Base-by-base conservation (phyloP, 2,797 vertebrate genomes). In the Phaenicophaeus curvirostris region DNA sequence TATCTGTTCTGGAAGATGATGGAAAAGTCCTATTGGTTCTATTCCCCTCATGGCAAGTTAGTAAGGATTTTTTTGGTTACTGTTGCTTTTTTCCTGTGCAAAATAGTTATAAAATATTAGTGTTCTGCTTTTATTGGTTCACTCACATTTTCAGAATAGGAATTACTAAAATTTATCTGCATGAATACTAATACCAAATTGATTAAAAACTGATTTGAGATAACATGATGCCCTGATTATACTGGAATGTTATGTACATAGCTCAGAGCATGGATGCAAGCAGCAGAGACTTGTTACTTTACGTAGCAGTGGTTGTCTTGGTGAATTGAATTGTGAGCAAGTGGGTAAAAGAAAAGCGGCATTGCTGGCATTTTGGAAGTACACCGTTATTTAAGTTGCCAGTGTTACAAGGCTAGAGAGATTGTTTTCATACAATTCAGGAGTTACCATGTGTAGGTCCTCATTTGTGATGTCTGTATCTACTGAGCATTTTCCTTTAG, bases 1-100 rank as follows among this genome's bases (percentile, higher is more conserved):
- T 74, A 30, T 74, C 50, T 55, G 39, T 88, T 39, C 18, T 63
- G 92, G 89, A 96, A 93, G 94, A 39, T 79, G 91, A 95, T 96
- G 95, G 94, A 96, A 96, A 95, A 96, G 96, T 80, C 91, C 89
- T 95, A 46, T 95, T 97, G 91, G 85, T 90, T 96, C 89, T 94
- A 58, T 90, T 95, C 87, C 74, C 81, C 12, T 73, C 81, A 35
- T 35, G 31, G 7, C 31, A 86, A 82, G 50, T 61, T 71, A 75
- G 24, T 78, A 62, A 37, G 18, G 11, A 12, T 74, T 7, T 24
- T 53, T 50, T 62, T 57, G 8, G 13, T 65, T 88, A 30, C 15
- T 62, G 0, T 51, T 86, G 25, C 11, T 31, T 41, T 86, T 75
- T 50, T 61, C 17, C 23, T 50, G 5, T 78, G n/a, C 51, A 79